Conservation (phyloP, 2,113 vertebrate species). For the Pseudorectes ferrugineus region DNA sequence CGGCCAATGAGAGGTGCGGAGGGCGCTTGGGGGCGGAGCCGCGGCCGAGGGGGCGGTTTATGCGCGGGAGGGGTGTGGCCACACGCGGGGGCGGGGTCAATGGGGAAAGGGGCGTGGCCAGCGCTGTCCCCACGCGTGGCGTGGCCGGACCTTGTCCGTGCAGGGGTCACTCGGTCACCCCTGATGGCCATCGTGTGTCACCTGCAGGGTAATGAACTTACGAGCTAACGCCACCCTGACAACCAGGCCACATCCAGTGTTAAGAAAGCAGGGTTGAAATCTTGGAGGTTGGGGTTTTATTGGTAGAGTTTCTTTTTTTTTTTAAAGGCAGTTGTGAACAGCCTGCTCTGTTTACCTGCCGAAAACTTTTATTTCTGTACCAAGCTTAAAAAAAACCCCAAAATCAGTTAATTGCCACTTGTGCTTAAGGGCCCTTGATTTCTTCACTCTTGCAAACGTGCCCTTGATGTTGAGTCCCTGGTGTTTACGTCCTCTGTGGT, state of each 20-base stretch:
- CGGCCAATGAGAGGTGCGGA: background rate
- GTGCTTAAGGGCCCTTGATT: background rate
- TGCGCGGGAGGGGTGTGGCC: rapidly evolving
- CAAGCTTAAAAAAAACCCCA: background rate
- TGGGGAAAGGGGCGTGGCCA: rapidly evolving
- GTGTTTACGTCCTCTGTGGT: background rate
- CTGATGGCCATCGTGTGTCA: rapidly evolving
- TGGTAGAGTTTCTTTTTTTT: background rate
- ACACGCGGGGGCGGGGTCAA: rapidly evolving
- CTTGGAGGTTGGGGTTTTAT: background rate
- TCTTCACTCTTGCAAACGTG: background rate
- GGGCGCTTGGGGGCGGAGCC: background rate
- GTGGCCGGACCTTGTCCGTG: rapidly evolving
- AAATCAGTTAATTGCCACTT: rapidly evolving
- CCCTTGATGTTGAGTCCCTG: rapidly evolving
- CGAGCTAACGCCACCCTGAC: too few species aligned
- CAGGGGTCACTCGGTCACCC: rapidly evolving
- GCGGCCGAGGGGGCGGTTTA: background rate
- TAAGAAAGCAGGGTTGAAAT: background rate
- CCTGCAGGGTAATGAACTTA: too few species aligned
- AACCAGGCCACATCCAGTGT: rapidly evolving
- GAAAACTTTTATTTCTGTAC: background rate
- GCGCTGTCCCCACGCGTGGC: rapidly evolving
- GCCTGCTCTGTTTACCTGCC: background rate
- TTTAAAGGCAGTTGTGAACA: background rate